Conservation (phyloP, 2,113 vertebrate genomes). For the Poecilia latipinna region DNA sequence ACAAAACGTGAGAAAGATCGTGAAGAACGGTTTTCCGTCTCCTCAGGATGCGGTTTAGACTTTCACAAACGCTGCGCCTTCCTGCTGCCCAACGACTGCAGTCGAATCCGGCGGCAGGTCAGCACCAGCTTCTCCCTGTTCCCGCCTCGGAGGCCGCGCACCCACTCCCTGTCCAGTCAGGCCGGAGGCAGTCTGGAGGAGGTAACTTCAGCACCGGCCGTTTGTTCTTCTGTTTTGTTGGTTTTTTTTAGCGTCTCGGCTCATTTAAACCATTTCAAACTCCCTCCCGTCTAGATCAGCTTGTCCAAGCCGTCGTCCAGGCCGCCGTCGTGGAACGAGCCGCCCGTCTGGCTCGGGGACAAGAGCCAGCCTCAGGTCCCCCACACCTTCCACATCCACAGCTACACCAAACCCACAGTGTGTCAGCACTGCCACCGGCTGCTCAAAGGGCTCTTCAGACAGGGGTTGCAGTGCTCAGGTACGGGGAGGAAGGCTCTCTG, state of each 20-base stretch:
- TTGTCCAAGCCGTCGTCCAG: conserved; percentile 63
- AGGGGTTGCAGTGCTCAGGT: conserved; percentile 91
- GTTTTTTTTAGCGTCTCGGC: too few relatives aligned
- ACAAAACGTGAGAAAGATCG: not conserved
- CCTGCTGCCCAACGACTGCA: conserved; percentile 85
- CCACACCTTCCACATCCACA: conserved; percentile 89
- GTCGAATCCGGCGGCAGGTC: conserved; percentile 80
- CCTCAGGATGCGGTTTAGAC: conserved; percentile 87
- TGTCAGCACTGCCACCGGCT: conserved; percentile 87
- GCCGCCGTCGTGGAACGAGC: conserved; percentile 77
- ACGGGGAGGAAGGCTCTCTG: not conserved
- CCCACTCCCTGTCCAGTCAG: conserved; percentile 77
- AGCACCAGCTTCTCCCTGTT: conserved; percentile 86
- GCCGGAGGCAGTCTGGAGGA: conserved; percentile 80
- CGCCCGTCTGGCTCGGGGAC: conserved; percentile 81
- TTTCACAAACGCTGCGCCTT: conserved; percentile 90
- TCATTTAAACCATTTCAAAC: not conserved
- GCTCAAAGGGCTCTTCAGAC: conserved; percentile 88
- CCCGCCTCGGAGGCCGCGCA: conserved; percentile 65
- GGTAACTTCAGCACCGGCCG: conserved; percentile 44
- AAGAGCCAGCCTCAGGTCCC: conserved; percentile 79
- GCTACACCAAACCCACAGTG: conserved; percentile 86
- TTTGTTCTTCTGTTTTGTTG: not conserved
- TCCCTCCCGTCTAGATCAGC: conserved; percentile 70
- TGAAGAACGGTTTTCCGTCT: not conserved